Base-by-base conservation (phyloP, 2,888 invertebrate species). In the Saturnia japonica region DNA sequence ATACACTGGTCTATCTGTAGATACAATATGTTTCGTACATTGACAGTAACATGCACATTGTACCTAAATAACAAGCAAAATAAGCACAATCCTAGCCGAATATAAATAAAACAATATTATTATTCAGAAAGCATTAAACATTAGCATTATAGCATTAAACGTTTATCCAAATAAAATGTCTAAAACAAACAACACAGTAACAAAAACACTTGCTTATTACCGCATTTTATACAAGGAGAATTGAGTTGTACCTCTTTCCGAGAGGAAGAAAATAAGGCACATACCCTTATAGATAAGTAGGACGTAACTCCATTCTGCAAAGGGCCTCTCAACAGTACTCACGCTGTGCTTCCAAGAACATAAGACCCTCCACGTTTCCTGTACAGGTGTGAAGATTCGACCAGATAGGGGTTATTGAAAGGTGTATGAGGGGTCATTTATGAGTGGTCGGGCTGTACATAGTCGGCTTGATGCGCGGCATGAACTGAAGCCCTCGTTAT, bases 221-320 rank as follows among this genome's bases (percentile, higher is more conserved):
- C 81, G 76, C 81, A 85, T 88, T 86, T 85, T 84, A 83, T 85
- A 83, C 40, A 82, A 80, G 82, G 81, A 86, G 85, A 87, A 91
- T 88, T 88, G 88, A 91, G 88, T 87, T 88, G 86, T 89, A 83
- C 80, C 81, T 85, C 83, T 83, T 83, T 82, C 82, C 85, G 87
- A 86, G 85, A 82, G 82, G 87, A 87, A 88, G 89, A 91, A 92
- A 91, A 91, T 93, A 91, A 93, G 91, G 90, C 89, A 89, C 88
- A 88, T 89, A 90, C 87, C 87, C 90, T 91, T 90, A 91, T 89
- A 91, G 88, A 91, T 93, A 93, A 93, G 92, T 92, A 91, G 89
- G 89, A 91, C 90, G 92, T 92, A 92, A 93, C 93, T 91, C 92
- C 91, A 92, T 92, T 92, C 91, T 85, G 89, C 86, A 88, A 91